Conservation (phyloP, 2,797 vertebrate species). For the Potorous gilbertii region DNA sequence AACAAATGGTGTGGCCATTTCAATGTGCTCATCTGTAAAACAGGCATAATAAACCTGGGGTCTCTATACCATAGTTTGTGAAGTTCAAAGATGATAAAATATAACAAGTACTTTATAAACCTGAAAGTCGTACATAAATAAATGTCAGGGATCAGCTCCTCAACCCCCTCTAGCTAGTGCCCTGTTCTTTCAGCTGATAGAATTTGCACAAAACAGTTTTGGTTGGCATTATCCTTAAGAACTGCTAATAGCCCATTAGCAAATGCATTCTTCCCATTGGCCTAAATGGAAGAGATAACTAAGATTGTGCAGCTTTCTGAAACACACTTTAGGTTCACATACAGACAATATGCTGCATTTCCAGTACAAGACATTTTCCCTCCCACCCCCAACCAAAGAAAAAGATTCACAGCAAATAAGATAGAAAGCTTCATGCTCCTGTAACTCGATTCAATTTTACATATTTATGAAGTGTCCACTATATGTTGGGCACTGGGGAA, state of each 20-base stretch:
- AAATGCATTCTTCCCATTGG: neutral
- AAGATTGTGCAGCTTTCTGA: neutral
- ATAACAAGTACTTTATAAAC: neutral
- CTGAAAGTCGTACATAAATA: neutral
- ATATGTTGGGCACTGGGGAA: neutral
- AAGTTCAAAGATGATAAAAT: neutral
- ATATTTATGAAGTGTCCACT: neutral
- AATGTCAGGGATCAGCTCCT: neutral
- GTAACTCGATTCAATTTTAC: neutral
- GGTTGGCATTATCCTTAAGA: neutral
- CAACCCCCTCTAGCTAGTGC: neutral
- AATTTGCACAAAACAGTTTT: neutral
- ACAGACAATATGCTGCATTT: neutral
- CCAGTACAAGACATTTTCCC: neutral
- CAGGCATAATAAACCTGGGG: neutral
- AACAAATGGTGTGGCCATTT: neutral
- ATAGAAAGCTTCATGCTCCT: neutral
- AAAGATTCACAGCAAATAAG: neutral
- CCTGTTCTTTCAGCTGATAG: neutral
- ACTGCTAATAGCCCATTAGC: constrained; percentile 1
- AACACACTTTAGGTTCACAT: neutral
- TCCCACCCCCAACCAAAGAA: neutral
- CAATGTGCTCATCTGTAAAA: neutral
- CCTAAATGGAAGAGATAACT: neutral
- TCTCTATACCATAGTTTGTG: neutral